A percentile compares a stretch with the other conserved stretches of the same genome.
These are phyloP conservation scores for Hymenochirus boettgeri DNA, from an alignment of 2,113 vertebrate species.

Conservation along the genomic window DNA sequence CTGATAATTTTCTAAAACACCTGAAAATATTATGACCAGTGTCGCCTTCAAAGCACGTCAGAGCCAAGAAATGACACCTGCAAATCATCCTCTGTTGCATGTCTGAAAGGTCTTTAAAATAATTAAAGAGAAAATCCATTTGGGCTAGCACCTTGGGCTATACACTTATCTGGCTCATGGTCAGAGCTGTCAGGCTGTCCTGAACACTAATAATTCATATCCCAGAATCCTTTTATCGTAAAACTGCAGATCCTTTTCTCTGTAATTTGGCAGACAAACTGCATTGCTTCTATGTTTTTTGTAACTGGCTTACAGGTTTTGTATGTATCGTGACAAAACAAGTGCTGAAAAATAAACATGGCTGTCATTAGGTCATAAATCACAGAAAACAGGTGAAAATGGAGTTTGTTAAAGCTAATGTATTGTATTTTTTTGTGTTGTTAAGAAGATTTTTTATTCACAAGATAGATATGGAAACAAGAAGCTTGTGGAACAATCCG, in stretches of 20 bases:
- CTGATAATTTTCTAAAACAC: too few relatives aligned
- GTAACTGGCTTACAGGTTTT: constrained; percentile 53
- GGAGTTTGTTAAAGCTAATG: constrained; percentile 23
- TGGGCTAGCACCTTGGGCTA: constrained; percentile 53
- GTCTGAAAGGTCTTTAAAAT: constrained; percentile 61
- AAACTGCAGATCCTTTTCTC: constrained; percentile 44
- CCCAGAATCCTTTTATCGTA: constrained; percentile 62
- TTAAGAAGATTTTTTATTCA: neutral
- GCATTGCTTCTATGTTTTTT: constrained; percentile 53
- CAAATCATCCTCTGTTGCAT: constrained; percentile 47
- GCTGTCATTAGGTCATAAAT: constrained; percentile 42
- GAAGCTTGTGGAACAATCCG: neutral
- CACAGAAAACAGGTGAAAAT: constrained; percentile 29
- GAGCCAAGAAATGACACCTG: constrained; percentile 25
- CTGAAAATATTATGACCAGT: too few relatives aligned
- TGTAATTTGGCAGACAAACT: constrained; percentile 53
- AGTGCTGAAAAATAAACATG: constrained; percentile 50
- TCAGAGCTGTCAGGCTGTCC: constrained; percentile 57
- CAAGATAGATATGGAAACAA: neutral
- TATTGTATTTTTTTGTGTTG: constrained; percentile 13
- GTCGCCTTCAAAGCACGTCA: constrained; percentile 37
- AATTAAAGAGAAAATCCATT: constrained; percentile 58
- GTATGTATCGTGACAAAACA: constrained; percentile 53
- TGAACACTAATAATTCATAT: constrained; percentile 59
- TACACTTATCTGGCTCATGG: constrained; percentile 58